These are phyloP conservation scores for Xanthia icteritia DNA, from an alignment of 2,888 invertebrate species.

Conservation along the genomic window DNA sequence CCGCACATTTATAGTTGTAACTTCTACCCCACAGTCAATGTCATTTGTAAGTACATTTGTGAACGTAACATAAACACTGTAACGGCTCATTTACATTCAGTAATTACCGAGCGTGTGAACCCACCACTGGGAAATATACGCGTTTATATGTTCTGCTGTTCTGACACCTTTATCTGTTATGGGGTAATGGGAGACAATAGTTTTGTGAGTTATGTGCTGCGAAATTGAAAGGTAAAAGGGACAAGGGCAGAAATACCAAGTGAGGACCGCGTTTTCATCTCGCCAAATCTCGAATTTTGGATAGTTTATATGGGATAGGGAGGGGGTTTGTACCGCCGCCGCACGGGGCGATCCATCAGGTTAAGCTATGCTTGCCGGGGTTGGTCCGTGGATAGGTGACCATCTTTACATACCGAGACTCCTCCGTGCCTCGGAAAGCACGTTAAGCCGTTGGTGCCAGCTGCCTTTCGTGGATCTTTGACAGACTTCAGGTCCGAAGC, in stretches of 20 bases:
- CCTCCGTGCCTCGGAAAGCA: too few species aligned
- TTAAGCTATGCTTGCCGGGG: too few species aligned
- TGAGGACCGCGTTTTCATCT: not conserved
- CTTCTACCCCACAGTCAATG: not conserved
- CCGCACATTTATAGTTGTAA: not conserved
- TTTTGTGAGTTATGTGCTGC: not conserved
- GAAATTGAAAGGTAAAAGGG: not conserved
- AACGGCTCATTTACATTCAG: conserved; percentile 40
- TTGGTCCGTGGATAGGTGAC: too few species aligned
- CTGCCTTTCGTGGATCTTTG: too few species aligned
- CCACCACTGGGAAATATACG: conserved; percentile 23
- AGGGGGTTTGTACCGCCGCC: too few species aligned
- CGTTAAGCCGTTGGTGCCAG: too few species aligned
- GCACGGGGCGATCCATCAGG: too few species aligned
- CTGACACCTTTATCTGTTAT: conserved; percentile 4
- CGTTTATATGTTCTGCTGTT: not conserved
- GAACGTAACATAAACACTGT: conserved; percentile 24
- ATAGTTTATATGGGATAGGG: not conserved
- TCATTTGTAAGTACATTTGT: conserved; percentile 13
- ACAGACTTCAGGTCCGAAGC: too few species aligned
- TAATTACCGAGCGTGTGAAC: conserved; percentile 49
- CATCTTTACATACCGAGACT: too few species aligned
- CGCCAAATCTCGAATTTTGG: not conserved
- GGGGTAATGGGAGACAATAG: not conserved
- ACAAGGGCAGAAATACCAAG: not conserved